Evolutionary conservation across 2,888 invertebrate genomes (phyloP), one percentile per base, ranked within the genome.

Genomic region (Lasioglossum villosulum): DNA sequence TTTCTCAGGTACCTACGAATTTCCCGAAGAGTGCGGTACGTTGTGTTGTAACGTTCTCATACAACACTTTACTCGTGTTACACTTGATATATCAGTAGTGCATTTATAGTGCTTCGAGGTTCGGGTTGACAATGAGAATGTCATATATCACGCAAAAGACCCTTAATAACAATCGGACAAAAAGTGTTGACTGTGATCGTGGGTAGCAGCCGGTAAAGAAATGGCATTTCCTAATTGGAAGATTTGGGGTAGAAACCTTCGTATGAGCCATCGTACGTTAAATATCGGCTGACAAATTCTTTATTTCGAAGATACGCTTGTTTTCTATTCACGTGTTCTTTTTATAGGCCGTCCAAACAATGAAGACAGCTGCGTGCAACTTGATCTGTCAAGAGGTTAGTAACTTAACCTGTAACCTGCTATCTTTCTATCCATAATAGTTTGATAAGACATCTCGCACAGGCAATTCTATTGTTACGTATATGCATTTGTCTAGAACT

Each of bases 311-410:
- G 56, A 39, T 89, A 70, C 56, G 70, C 37, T 66, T 73, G 78
- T 87, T 80, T 70, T 75, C 63, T 87, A 86, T 84, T 88, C 74
- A 23, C 71, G 12, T 70, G 71, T 84, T 87, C 75, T 85, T 83
- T 83, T 92, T 92, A 77, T 91, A 95, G 95, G 93, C 91, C 95
- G 94, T 80, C 94, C 93, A 73, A 95, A 95, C 93, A 96, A 95
- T 93, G 97, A 97, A 95, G 97, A 97, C 95, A 96, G 96, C 94
- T 97, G 94, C 90, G 95, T 96, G 84, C 95, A 96, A 91, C 94
- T 96, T 88, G 96, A 96, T 94, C 94, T 96, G 92, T 95, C 95
- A 92, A 95, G 95, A 95, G 96, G 96, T 96, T 94, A 93, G 93
- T 91, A 90, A 89, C 92, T 90, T 94, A 94, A 94, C 93, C 93